Evolutionary conservation across 2,888 invertebrate genomes (phyloP).

Genomic region (Nemurella pictetii): DNA sequence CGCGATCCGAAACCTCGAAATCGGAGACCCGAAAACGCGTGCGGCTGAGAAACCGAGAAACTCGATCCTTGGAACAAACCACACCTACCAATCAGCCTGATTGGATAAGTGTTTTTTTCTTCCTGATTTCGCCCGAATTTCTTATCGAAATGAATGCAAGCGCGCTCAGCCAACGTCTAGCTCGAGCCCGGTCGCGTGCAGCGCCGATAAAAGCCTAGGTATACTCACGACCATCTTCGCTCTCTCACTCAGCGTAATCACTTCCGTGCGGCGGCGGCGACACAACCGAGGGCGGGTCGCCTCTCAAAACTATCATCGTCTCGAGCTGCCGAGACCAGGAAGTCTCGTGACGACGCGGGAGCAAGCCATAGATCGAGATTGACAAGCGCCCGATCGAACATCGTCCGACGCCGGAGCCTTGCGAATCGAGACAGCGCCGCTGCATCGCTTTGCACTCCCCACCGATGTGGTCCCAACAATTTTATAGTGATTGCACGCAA

Average conservation of each 20-base stretch:
- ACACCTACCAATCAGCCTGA: background rate
- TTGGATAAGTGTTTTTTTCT: conserved; percentile 6
- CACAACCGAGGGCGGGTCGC: background rate
- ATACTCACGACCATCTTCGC: background rate
- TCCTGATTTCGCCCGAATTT: background rate
- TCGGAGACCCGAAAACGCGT: background rate
- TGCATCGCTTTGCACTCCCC: background rate
- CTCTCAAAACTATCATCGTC: background rate
- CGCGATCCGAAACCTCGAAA: background rate
- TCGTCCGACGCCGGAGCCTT: background rate
- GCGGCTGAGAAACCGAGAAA: background rate
- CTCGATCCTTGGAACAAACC: background rate
- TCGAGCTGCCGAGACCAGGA: background rate
- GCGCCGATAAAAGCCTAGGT: background rate
- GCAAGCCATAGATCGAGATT: background rate
- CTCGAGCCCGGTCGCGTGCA: background rate
- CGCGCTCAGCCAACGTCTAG: background rate
- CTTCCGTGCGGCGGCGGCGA: background rate
- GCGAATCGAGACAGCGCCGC: background rate
- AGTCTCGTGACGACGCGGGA: background rate
- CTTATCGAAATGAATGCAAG: background rate
- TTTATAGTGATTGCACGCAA: too few species aligned
- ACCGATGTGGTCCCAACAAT: too few species aligned
- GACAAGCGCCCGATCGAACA: background rate
- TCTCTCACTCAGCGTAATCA: background rate